phyloP scores from a whole-genome alignment of 37 sponge, comb jelly and placozoan species.

The Mnemiopsis leidyi region DNA sequence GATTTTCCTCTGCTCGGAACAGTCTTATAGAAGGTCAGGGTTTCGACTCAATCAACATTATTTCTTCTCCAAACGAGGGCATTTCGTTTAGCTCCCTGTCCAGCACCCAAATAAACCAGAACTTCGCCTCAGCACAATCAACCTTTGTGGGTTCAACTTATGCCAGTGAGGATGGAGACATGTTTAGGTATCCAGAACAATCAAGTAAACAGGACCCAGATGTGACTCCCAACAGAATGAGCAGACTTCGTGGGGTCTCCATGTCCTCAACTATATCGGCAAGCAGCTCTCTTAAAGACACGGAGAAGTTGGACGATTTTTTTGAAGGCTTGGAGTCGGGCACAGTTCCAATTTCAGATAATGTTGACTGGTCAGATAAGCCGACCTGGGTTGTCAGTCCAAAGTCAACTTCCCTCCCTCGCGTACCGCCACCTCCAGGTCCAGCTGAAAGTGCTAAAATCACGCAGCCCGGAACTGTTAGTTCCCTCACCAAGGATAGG shows the following conservation, averaged over 20 bases:
- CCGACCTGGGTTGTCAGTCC: background rate
- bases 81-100: background rate
- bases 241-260: background rate
- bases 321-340: background rate
- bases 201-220: background rate
- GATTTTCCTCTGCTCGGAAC: background rate
- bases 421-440: background rate
- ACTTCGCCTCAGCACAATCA: background rate
- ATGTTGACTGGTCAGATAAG: constrained; percentile 26
- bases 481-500: background rate
- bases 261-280: background rate
- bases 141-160: background rate
- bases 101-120: background rate
- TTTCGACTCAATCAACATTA: background rate
- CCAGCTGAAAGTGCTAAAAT: background rate
- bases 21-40: background rate
- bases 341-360: too few relatives aligned
- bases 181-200: background rate
- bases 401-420: background rate
- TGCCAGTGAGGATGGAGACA: background rate
- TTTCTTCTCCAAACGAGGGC: background rate
- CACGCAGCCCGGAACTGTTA: too few relatives aligned
- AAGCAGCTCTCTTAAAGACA: background rate
- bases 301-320: background rate
- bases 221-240: background rate